These are phyloP conservation scores for Drosophila malerkotliana DNA, from an alignment of 1,140 invertebrate genomes.

Conservation along the genomic window DNA sequence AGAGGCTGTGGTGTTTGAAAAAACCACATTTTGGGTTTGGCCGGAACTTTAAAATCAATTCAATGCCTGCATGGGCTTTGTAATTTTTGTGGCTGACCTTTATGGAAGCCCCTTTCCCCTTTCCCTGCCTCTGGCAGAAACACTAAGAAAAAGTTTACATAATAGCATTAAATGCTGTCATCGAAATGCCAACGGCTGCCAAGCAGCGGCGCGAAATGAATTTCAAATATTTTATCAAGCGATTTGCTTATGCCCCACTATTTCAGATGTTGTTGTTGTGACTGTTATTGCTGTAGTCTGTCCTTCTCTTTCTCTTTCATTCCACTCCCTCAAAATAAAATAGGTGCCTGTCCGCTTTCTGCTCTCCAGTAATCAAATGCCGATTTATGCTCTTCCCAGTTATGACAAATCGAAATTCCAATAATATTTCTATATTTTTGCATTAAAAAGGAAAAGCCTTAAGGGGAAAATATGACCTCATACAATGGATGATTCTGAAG, in stretches of 20 bases:
- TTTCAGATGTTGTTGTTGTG: background rate
- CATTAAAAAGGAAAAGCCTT: too few relatives aligned
- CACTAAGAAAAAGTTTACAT: constrained; percentile 56
- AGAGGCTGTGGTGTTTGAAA: constrained; percentile 1
- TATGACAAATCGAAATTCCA: too few relatives aligned
- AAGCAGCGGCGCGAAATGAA: constrained; percentile 66
- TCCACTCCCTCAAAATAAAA: constrained; percentile 5
- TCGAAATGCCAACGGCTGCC: constrained; percentile 65
- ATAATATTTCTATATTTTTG: background rate
- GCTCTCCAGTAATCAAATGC: constrained; percentile 2
- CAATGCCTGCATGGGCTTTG: constrained; percentile 19
- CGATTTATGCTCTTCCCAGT: background rate
- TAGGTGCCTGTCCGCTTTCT: constrained; percentile 7
- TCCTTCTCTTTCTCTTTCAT: constrained; percentile 3
- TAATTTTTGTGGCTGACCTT: constrained; percentile 50
- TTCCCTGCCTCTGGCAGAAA: background rate
- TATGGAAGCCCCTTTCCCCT: constrained; percentile 19
- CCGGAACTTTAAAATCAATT: constrained; percentile 51
- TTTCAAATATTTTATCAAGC: constrained; percentile 72
- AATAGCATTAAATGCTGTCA: constrained; percentile 77
- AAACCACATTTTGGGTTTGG: constrained; percentile 47
- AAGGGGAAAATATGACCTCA: too few relatives aligned
- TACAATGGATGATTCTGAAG: too few relatives aligned
- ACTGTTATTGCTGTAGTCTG: too few relatives aligned
- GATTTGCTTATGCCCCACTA: constrained; percentile 50